Conservation (phyloP, 2,797 vertebrate species). For the Fistularia tabacaria region DNA sequence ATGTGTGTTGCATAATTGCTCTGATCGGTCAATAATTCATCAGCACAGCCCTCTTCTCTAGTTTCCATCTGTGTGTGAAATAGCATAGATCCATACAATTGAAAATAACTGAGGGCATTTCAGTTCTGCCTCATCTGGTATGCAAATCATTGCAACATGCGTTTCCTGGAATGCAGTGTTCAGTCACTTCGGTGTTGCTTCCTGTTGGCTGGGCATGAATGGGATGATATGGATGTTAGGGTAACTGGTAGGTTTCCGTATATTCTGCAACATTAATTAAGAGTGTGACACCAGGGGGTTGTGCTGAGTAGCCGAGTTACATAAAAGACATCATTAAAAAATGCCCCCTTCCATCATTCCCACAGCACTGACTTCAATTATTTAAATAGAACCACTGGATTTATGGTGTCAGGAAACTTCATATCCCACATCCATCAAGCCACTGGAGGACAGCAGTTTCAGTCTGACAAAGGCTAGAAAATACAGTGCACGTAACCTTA, state of each 20-base stretch:
- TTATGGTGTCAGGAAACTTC: conserved; percentile 50
- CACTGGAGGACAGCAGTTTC: conserved; percentile 27
- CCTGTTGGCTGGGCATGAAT: conserved; percentile 10
- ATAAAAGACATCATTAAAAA: conserved; percentile 18
- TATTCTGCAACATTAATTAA: background rate
- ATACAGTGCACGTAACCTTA: background rate
- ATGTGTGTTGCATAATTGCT: conserved; percentile 36
- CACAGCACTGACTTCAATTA: conserved; percentile 17
- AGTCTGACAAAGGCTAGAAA: conserved; percentile 24
- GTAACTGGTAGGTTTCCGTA: background rate
- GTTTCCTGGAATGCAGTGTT: conserved; percentile 14
- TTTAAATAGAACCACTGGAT: conserved; percentile 23
- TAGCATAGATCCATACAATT: conserved; percentile 24
- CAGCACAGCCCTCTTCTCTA: conserved; percentile 8
- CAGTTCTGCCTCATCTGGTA: conserved; percentile 19
- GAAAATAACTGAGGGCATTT: conserved; percentile 28
- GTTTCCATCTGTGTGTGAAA: conserved; percentile 35
- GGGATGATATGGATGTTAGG: conserved; percentile 8
- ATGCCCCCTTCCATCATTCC: background rate
- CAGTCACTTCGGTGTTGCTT: conserved; percentile 43
- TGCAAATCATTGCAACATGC: background rate
- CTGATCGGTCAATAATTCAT: conserved; percentile 31
- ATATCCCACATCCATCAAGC: conserved; percentile 20
- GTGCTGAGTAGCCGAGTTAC: background rate
- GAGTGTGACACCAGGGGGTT: too few species aligned